Evolutionary conservation across 1,140 invertebrate species (phyloP), one percentile per base, ranked within the genome.

Genomic region (Cepaea nemoralis): DNA sequence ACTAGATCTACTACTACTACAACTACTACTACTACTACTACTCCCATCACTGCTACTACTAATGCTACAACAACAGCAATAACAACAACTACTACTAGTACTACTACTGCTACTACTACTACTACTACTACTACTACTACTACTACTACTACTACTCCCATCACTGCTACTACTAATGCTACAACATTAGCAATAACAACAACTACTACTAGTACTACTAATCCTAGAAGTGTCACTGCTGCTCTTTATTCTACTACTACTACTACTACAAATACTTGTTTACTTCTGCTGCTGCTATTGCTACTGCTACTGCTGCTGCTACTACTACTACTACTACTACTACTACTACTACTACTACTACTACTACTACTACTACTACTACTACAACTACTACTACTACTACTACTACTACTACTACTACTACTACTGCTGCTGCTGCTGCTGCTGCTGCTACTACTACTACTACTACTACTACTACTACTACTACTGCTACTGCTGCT

Each of bases 351-450:
- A 79, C 77, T 79, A 66, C 63, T 66, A 66, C 63, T 66, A 10
- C 63, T 66, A 66, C 42, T 66, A 66, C 63, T 66, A 66, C 63
- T 66, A 66, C 63, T 66, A 24, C 22, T 24, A 79, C 59, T 79
- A 67, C 77, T 79, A 79, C 77, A 70, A 10, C 63, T 66, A 66
- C 63, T 66, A 66, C 63, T 45, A 66, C 63, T 66, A 66, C 63
- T 66, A 10, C 63, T 66, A 24, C 63, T 33, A 66, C 63, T 66
- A 79, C 77, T 69, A 79, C 50, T 79, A 79, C 77, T 79, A 79
- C 77, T 79, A 79, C 77, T 79, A 71, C 77, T 79, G 37, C 77
- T 79, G 63, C 77, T 79, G 69, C 77, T 79, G 69, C 77, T 79
- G 69, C 50, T 37, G 69, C 77, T 79, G 69, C 77, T 69, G 69